A percentile compares a stretch with the other conserved stretches of the same genome.
Evolutionary conservation across 1,140 invertebrate species (phyloP).

Genomic region (Drosophila ambigua): DNA sequence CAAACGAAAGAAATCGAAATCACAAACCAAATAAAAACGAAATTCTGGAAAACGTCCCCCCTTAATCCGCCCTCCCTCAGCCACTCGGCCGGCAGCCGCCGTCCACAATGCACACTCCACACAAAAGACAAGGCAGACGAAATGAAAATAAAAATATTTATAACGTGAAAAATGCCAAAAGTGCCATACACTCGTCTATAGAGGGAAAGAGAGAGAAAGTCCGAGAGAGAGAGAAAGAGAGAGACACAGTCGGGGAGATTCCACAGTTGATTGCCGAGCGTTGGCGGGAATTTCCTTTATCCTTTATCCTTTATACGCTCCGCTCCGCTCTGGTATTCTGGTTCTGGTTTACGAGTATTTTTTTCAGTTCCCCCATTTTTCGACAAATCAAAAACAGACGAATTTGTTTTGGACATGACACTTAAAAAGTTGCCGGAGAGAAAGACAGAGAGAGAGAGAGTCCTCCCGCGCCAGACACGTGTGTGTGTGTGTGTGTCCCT

Average conservation of each 20-base stretch:
- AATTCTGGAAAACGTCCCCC: constrained; percentile 42
- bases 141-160: constrained; percentile 81
- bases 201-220: not conserved
- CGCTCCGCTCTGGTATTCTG: not conserved
- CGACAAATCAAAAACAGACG: constrained; percentile 83
- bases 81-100: too few species aligned
- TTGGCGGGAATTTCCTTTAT: constrained; percentile 51
- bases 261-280: constrained; percentile 62
- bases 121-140: constrained; percentile 60
- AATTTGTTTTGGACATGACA: constrained; percentile 82
- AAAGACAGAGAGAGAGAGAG: constrained; percentile 10
- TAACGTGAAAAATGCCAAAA: constrained; percentile 75
- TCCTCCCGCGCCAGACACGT: constrained; percentile 53
- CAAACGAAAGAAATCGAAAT: constrained; percentile 66
- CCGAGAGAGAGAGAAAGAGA: not conserved
- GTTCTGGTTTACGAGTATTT: constrained; percentile 15
- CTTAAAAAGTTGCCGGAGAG: constrained; percentile 75
- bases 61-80: constrained; percentile 26
- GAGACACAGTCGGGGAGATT: constrained; percentile 35
- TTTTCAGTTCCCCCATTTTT: constrained; percentile 54
- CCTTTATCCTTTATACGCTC: constrained; percentile 3
- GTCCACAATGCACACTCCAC: constrained; percentile 3
- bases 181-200: not conserved
- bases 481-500: constrained; percentile 19
- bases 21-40: constrained; percentile 46